phyloP scores from a whole-genome alignment of 2,113 vertebrate genomes.

The Chrysemys picta region DNA sequence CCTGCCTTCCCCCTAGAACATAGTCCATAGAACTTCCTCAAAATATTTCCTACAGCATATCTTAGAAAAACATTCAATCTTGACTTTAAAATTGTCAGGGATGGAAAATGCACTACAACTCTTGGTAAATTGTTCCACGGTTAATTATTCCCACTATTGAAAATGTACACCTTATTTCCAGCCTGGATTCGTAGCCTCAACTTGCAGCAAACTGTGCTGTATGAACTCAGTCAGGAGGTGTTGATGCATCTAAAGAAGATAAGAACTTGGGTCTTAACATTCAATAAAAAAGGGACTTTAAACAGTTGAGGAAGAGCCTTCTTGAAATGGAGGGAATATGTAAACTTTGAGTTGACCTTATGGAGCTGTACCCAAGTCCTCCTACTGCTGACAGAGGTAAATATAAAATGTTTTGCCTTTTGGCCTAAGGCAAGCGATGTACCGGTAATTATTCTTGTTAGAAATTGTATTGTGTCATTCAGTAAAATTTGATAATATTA shows the following conservation, averaged over 20 bases:
- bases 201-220: neutral
- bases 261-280: neutral
- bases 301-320: neutral
- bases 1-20: neutral
- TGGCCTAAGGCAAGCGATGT: neutral
- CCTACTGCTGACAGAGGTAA: neutral
- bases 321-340: neutral
- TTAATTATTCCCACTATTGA: neutral
- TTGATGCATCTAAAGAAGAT: neutral
- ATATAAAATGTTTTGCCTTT: neutral
- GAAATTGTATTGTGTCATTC: neutral
- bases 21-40: neutral
- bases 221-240: neutral
- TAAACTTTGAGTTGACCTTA: neutral
- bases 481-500: slow-evolving; percentile 41
- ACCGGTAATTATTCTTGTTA: slow-evolving; percentile 8
- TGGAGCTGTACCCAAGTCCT: neutral
- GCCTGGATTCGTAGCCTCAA: neutral
- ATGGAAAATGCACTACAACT: neutral
- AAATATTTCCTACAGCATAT: neutral
- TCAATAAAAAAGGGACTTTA: neutral
- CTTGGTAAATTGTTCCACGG: neutral
- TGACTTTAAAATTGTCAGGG: neutral
- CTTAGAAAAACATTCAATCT: neutral
- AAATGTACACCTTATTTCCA: neutral